Conservation (phyloP, 2,888 invertebrate species). For the Dexiosoma caninum region DNA sequence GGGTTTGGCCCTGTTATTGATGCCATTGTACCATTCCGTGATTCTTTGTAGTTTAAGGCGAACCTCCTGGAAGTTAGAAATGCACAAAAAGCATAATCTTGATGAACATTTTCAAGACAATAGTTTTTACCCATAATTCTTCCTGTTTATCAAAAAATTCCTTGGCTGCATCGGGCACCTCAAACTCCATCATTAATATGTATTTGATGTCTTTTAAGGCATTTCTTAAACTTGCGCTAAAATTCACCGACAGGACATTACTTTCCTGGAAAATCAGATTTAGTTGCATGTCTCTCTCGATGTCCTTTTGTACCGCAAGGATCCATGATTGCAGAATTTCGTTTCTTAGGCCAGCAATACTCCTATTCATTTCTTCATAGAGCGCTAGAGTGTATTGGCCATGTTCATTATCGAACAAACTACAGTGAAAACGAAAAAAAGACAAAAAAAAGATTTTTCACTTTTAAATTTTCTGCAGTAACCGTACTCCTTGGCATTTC, state of each 20-base stretch:
- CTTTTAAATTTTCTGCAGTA: too few relatives aligned
- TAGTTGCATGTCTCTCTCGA: slow-evolving; percentile 81
- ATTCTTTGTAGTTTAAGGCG: slow-evolving; percentile 81
- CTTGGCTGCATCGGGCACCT: slow-evolving; percentile 81
- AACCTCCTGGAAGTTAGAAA: slow-evolving; percentile 77
- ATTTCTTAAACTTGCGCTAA: slow-evolving; percentile 83
- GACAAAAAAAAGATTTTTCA: too few relatives aligned
- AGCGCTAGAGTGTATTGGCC: slow-evolving; percentile 69
- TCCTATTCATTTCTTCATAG: slow-evolving; percentile 82
- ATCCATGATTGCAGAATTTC: slow-evolving; percentile 85
- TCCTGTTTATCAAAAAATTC: slow-evolving; percentile 84
- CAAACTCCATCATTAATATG: slow-evolving; percentile 82
- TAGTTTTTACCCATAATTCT: slow-evolving; percentile 80
- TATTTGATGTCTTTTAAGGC: slow-evolving; percentile 90
- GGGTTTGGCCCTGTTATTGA: slow-evolving; percentile 84
- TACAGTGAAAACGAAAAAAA: slow-evolving; percentile 68
- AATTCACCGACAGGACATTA: slow-evolving; percentile 82
- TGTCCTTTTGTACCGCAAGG: slow-evolving; percentile 82
- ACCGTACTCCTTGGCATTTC: too few relatives aligned
- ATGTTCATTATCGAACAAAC: slow-evolving; percentile 81
- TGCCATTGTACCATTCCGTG: slow-evolving; percentile 90
- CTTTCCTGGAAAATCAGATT: slow-evolving; percentile 79
- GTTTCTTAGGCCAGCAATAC: slow-evolving; percentile 82
- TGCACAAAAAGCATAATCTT: neutral
- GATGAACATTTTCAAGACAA: neutral